These are phyloP conservation scores for Drosophila sp. DNA, from an alignment of 1,140 invertebrate species.

Conservation along the genomic window DNA sequence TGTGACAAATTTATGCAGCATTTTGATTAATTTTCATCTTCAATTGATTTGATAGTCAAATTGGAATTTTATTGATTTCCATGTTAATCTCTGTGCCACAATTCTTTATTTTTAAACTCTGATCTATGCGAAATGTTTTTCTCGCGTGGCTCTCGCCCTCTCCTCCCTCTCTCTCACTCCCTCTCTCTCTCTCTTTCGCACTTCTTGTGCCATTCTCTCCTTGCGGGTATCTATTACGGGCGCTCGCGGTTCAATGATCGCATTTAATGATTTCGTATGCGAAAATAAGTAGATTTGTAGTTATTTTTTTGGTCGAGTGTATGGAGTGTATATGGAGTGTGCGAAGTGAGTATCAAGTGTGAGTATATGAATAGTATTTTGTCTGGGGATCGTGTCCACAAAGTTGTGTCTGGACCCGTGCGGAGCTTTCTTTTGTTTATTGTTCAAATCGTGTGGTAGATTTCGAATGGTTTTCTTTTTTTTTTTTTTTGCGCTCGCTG, in stretches of 20 bases:
- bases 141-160: constrained; percentile 20
- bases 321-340: constrained; percentile 30
- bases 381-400: constrained; percentile 47
- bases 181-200: constrained; percentile 2
- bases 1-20: constrained; percentile 70
- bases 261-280: constrained; percentile 82
- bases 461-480: constrained; percentile 42
- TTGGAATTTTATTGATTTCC: constrained; percentile 54
- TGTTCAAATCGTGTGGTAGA: constrained; percentile 54
- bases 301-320: constrained; percentile 46
- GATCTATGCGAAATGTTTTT: constrained; percentile 43
- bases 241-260: constrained; percentile 71
- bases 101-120: constrained; percentile 69
- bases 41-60: constrained; percentile 29
- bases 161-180: constrained; percentile 5
- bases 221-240: constrained; percentile 48
- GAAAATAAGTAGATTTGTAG: constrained; percentile 82
- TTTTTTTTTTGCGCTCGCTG: constrained; percentile 39
- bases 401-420: constrained; percentile 69
- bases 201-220: neutral
- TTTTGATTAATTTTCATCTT: constrained; percentile 61
- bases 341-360: constrained; percentile 15
- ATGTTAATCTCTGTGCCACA: constrained; percentile 62
- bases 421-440: constrained; percentile 78
- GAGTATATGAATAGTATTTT: constrained; percentile 7